phyloP scores from a whole-genome alignment of 92 coral and sea anemone species.

The Phenganax stokvisi region DNA sequence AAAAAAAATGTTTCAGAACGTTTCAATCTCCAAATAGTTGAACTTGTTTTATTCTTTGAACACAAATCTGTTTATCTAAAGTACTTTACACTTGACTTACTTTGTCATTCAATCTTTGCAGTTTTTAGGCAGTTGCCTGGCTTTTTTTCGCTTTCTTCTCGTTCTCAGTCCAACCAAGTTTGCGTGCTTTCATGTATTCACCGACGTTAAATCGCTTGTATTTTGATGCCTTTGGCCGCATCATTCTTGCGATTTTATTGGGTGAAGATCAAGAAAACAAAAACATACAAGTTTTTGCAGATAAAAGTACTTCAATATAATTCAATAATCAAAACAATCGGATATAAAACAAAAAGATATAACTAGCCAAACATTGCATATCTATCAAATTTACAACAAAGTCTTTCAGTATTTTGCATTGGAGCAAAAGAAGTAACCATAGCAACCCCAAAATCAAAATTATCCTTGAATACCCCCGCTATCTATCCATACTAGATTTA shows the following conservation, averaged over 20 bases:
- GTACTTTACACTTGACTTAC: neutral
- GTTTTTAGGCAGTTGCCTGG: neutral
- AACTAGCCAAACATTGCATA: neutral
- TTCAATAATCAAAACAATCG: neutral
- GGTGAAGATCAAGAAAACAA: neutral
- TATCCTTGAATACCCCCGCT: neutral
- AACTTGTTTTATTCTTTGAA: no score
- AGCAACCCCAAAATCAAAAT: neutral
- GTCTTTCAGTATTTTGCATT: neutral
- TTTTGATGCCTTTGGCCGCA: constrained; percentile 14
- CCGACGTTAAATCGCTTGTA: constrained; percentile 21
- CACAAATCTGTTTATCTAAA: no score
- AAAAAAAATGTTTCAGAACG: no score
- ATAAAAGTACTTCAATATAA: neutral
- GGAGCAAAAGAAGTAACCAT: neutral
- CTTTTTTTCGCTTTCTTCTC: neutral
- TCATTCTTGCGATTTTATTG: neutral
- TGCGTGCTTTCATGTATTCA: neutral
- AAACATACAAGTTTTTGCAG: constrained; percentile 1
- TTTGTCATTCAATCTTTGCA: neutral
- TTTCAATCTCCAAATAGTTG: no score
- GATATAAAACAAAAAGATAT: neutral
- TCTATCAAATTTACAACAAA: neutral
- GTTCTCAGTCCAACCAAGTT: no score
- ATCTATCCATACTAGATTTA: neutral